Evolutionary conservation across 2,888 invertebrate species (phyloP), one percentile per base, ranked within the genome.

Genomic region (Cyaniris semiargus): DNA sequence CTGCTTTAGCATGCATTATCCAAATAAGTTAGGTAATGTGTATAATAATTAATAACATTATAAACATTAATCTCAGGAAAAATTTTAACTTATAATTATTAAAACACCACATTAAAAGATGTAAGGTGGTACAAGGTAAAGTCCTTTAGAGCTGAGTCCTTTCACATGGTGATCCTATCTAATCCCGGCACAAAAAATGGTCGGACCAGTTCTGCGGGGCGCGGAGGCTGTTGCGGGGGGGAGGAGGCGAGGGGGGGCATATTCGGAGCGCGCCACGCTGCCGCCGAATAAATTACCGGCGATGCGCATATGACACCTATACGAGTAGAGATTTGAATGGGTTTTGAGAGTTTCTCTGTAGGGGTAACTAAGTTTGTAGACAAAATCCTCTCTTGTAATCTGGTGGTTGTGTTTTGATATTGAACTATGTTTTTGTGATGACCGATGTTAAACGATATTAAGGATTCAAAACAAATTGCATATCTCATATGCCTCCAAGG

Each of bases 211-310:
- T 89, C 89, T 85, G 81, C 84, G 82, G 79, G 79, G 71, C 27
- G 78, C 74, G 79, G 80, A 82, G 78, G 83, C 78, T 84, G 83
- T 85, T 79, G 84, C 79, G 80, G 79, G 81, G 60, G 82, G 79
- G 77, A 85, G 83, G 81, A 78, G 81, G 60, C 81, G 79, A 76
- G 85, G 83, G 80, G 83, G 79, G 83, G 79, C 84, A 84, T 85
- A 85, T 90, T 90, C 84, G 87, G 90, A 71, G 85, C 92, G 92
- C 93, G 93, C 92, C 93, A 90, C 90, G 83, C 89, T 90, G 93
- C 93, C 93, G 93, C 93, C 93, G 92, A 92, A 93, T 93, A 92
- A 90, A 93, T 93, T 92, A 92, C 88, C 87, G 86, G 87, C 89
- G 74, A 77, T 72, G 77, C 85, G 56, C 58, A 38, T 34, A 21